phyloP scores from a whole-genome alignment of 2,888 invertebrate genomes.

The Phyllotreta cruciferae region DNA sequence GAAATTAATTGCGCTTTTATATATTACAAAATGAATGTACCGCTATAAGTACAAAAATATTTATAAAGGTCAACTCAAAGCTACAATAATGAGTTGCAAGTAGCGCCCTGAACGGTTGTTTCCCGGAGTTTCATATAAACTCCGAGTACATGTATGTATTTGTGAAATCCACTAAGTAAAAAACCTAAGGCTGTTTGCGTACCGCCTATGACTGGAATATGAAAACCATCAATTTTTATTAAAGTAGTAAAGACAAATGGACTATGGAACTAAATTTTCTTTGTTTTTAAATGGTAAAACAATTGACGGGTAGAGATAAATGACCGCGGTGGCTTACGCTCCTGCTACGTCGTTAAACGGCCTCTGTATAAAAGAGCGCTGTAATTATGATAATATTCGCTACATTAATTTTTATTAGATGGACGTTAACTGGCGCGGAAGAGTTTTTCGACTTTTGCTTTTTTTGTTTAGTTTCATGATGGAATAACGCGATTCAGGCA shows the following conservation, averaged over 20 bases:
- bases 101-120: too few relatives aligned
- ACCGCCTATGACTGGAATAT: conserved; percentile 21
- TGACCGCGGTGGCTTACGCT: conserved; percentile 20
- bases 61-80: too few relatives aligned
- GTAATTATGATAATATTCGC: conserved; percentile 31
- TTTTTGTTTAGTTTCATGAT: neutral
- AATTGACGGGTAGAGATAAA: conserved; percentile 37
- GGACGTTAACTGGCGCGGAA: conserved; percentile 18
- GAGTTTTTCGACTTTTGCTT: conserved; percentile 18
- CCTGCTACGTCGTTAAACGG: conserved; percentile 20
- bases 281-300: conserved; percentile 40
- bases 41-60: too few relatives aligned
- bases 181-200: too few relatives aligned
- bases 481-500: conserved; percentile 5
- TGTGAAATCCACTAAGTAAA: too few relatives aligned
- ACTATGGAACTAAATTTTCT: conserved; percentile 32
- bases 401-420: conserved; percentile 32
- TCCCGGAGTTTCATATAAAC: too few relatives aligned
- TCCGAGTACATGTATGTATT: too few relatives aligned
- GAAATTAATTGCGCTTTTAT: too few relatives aligned
- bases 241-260: conserved; percentile 27
- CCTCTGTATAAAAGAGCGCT: conserved; percentile 16
- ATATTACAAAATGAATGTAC: too few relatives aligned
- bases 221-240: conserved; percentile 42
- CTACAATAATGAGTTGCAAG: too few relatives aligned